phyloP scores from a whole-genome alignment of 1,140 invertebrate species.

The Drosophila quadrilineata region DNA sequence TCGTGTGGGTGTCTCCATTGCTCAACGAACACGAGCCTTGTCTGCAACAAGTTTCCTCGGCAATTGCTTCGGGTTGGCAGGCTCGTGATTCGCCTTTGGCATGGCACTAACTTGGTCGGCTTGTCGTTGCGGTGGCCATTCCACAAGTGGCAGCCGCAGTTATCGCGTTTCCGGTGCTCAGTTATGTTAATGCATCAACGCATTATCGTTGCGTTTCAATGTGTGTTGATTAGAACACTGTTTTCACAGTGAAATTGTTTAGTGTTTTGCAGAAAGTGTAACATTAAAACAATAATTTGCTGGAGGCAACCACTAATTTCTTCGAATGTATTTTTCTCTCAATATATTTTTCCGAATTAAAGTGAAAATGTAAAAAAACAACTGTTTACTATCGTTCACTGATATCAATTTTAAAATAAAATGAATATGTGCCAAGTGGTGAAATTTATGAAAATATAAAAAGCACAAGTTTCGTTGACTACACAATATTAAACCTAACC shows the following conservation, averaged over 20 bases:
- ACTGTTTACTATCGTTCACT: not conserved
- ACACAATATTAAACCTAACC: too few species aligned
- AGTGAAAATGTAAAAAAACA: conserved; percentile 20
- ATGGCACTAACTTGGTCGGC: conserved; percentile 23
- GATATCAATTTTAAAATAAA: not conserved
- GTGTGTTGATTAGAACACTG: conserved; percentile 10
- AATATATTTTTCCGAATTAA: conserved; percentile 14
- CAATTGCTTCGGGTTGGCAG: conserved; percentile 31
- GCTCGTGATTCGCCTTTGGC: conserved; percentile 65
- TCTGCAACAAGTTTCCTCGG: conserved; percentile 38
- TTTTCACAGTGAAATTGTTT: not conserved
- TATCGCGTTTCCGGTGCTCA: conserved; percentile 75
- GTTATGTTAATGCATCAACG: conserved; percentile 45
- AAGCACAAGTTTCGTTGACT: too few species aligned
- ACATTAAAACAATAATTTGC: conserved; percentile 1
- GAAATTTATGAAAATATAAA: not conserved
- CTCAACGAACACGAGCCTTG: conserved; percentile 15
- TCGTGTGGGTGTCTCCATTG: conserved; percentile 55
- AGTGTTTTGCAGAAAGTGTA: conserved; percentile 11
- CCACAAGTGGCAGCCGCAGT: conserved; percentile 75
- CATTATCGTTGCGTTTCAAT: conserved; percentile 15
- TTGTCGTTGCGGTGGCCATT: conserved; percentile 53
- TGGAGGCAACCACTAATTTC: not conserved
- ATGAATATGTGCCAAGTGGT: not conserved
- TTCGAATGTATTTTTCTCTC: not conserved